Base-by-base conservation (phyloP, 2,113 vertebrate species). In the Pygoscelis adeliae region DNA sequence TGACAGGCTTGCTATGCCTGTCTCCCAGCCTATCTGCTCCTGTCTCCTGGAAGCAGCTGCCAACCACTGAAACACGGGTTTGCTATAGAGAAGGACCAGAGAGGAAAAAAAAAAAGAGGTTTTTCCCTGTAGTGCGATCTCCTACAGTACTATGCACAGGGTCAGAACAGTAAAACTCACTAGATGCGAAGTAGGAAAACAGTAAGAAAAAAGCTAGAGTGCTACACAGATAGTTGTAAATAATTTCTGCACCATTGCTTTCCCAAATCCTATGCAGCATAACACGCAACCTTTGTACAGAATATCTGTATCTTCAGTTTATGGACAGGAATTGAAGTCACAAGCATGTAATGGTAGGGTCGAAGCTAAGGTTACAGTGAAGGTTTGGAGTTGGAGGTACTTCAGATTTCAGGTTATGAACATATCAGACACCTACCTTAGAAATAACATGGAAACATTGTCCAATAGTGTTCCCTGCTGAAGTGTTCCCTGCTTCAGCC, bases 341-440 rank as follows among this genome's bases (percentile, higher is more conserved):
- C 10, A 38, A 8, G 4, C 66, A 29, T 58, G 5, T 67, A 83
- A 90, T 25, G 6, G 9, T 9, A 66, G 23, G 25, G 29, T 56
- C 2, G 2, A 77, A 69, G 13, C n/a, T 73, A 38, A 53, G 44
- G 18, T 52, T 76, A 65, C 44, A 30, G 27, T 12, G 25, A 65
- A 44, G 9, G 10, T 80, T 73, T 81, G 34, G 29, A 56, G 34
- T 6, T 78, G 40, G 18, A 91, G 12, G 13, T 73, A 19, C 44
- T 96, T 85, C 52, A 52, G 44, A 66, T 83, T 88, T 85, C 49
- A 55, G 10, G 2, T n/a, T 92, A 79, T 40, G 66, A 86, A 61
- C 4, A 0, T 52, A 49, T 20, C 21, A 58, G 58, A 53, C 9
- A 46, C 15, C 27, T 56, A 23, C 4, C 53, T 93, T 72, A 83